A percentile compares a stretch with the other conserved stretches of the same genome.
Conservation (phyloP, 2,888 invertebrate genomes). For the Platycheirus rosarum region DNA sequence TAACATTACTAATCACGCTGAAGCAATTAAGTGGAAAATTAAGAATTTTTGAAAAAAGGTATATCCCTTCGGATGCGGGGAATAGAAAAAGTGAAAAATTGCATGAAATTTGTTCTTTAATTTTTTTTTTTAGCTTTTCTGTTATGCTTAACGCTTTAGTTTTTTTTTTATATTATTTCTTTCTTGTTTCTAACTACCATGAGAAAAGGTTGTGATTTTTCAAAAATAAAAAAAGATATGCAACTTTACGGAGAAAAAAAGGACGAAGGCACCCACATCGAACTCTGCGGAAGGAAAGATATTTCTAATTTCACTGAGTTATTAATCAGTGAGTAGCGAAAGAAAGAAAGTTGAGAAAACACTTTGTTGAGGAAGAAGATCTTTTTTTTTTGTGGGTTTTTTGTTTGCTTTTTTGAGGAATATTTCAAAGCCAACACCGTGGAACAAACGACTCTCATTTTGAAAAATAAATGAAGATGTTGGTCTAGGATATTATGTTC, state of each 20-base stretch:
- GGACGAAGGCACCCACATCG: slow-evolving; percentile 42
- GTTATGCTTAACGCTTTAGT: slow-evolving; percentile 28
- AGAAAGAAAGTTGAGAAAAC: slow-evolving; percentile 46
- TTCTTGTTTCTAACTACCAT: slow-evolving; percentile 27
- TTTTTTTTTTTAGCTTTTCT: slow-evolving; percentile 34
- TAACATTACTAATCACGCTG: slow-evolving; percentile 74
- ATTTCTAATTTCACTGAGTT: slow-evolving; percentile 74
- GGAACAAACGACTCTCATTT: slow-evolving; percentile 63
- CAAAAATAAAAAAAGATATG: slow-evolving; percentile 57
- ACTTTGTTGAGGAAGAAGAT: slow-evolving; percentile 52
- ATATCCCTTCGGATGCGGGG: slow-evolving; percentile 58
- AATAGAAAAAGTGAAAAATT: slow-evolving; percentile 70
- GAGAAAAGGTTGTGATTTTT: slow-evolving; percentile 73
- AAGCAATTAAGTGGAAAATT: slow-evolving; percentile 75
- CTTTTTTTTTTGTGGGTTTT: slow-evolving; percentile 30
- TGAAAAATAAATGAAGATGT: slow-evolving; percentile 63
- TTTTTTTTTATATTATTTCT: slow-evolving; percentile 5
- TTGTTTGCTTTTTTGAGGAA: too few relatives aligned
- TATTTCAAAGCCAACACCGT: slow-evolving; percentile 52
- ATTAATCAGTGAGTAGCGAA: slow-evolving; percentile 66
- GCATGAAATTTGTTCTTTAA: slow-evolving; percentile 69
- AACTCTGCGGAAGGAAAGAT: slow-evolving; percentile 71
- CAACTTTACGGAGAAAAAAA: slow-evolving; percentile 23
- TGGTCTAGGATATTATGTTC: slow-evolving; percentile 35
- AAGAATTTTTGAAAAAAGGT: slow-evolving; percentile 73